Evolutionary conservation across 2,113 vertebrate species (phyloP), one percentile per base, ranked within the genome.

Genomic region (Leptosomus discolor): DNA sequence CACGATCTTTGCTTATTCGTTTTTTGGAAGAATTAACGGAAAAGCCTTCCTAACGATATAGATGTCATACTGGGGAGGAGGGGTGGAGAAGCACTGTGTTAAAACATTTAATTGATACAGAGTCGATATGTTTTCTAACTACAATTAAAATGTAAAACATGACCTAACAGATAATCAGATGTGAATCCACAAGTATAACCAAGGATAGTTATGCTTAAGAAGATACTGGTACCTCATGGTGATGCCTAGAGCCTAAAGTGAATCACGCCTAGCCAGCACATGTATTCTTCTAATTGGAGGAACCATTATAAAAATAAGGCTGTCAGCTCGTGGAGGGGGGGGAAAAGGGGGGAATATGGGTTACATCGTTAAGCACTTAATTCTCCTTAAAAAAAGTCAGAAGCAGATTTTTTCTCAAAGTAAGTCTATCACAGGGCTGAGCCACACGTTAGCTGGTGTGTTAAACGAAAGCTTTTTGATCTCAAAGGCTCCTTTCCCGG

Each of bases 1-100:
- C 2, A 2, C 1, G 63, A 22, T 0, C 30, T 21, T 43, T 2
- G 30, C 43, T 53, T 6, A 0, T 36, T 29, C 24, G 74, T 37
- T 18, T 61, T 45, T 29, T 4, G 18, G 22, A n/a, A 24, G 46
- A 50, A 46, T 36, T 41, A 11, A 15, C 37, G 19, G 22, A 24
- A 64, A 45, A 45, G 7, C 27, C n/a, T 41, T n/a, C n/a, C 41
- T 23, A 1, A 2, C 9, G 5, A 1, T 7, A 5, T 23, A 30
- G 43, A 11, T 18, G 20, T 20, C 36, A 5, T 27, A 8, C 1
- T n/a, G 43, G 20, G 56, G 51, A 58, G 69, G n/a, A 74, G 12
- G 46, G 6, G 12, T 30, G 64, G 15, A 16, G 58, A 65, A 83
- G 30, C 34, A 8, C 5, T 6, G 41, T 4, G 5, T 24, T 67